These are phyloP conservation scores for Macrobrachium nipponense DNA, from an alignment of 1,140 invertebrate genomes.

Conservation along the genomic window DNA sequence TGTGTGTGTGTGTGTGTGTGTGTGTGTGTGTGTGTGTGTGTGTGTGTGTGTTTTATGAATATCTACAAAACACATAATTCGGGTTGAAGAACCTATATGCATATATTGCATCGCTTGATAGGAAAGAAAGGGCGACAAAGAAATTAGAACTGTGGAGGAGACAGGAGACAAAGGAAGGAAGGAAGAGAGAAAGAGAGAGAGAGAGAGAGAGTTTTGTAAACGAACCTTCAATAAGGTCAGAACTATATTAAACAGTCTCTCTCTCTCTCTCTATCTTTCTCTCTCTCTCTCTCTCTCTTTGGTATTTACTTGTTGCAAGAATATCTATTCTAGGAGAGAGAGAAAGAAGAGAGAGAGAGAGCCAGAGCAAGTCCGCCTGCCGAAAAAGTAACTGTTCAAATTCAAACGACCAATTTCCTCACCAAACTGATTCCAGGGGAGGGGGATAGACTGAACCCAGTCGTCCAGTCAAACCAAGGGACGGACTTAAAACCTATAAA, in stretches of 20 bases:
- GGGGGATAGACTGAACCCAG: too few relatives aligned
- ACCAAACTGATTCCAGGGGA: too few relatives aligned
- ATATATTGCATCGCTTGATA: background rate
- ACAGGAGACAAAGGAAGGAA: background rate
- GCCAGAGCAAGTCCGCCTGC: background rate
- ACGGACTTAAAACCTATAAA: too few relatives aligned
- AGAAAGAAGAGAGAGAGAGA: constrained; percentile 10
- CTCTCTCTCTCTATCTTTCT: too few relatives aligned
- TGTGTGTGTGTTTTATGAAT: background rate
- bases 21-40: background rate
- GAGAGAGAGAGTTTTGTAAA: constrained; percentile 6
- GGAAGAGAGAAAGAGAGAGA: constrained; percentile 26
- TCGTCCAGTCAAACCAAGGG: too few relatives aligned
- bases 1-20: background rate
- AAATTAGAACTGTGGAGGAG: background rate
- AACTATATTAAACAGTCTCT: too few relatives aligned
- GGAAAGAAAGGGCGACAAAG: background rate
- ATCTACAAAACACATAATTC: background rate
- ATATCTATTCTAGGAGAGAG: background rate
- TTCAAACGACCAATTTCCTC: too few relatives aligned
- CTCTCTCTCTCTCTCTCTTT: too few relatives aligned
- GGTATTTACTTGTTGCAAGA: too few relatives aligned
- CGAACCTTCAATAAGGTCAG: too few relatives aligned
- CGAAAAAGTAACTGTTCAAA: background rate
- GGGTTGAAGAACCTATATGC: background rate